Base-by-base conservation (phyloP, 2,888 invertebrate species). In the Halocaridina rubra region DNA sequence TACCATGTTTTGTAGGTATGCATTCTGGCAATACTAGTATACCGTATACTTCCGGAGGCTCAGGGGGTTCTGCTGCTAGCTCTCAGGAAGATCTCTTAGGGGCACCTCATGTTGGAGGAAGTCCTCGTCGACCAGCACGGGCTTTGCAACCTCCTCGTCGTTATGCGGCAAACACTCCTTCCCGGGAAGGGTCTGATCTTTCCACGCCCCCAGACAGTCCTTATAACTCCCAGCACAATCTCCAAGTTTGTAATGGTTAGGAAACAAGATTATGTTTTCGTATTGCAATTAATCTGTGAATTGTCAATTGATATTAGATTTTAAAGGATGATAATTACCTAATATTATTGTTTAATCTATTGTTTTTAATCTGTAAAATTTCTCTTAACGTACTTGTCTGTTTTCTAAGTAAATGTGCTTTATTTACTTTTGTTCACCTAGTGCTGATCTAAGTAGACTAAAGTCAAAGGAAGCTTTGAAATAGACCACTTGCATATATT, bases 191-290 rank as follows among this genome's bases (percentile, higher is more conserved):
- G 13, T 85, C 85, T 8, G 85, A 85, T 30, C 69, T 85, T 19
- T 85, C 85, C 13, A 85, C 85, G 0, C 85, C 85, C 0, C 85
- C 85, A 19, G 85, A 85, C 46, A 81, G 85, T 22, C 85, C 85
- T 22, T 85, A 85, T 29, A 85, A 81, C 61, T 85, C 85, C 3
- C 85, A 85, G 77, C 85, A 85, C 77, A 85, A 85, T 27, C 57
- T 85, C 22, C 81, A 81, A 74, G 64, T 78, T 64, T 85, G 81
- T 78, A 85, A 85, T 85, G 85, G 85, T 85, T 19, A 67, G 85
- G 10, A 39, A 3, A n/a, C 19, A n/a, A 13, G n/a, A n/a, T n/a
- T n/a, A n/a, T n/a, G n/a, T n/a, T n/a, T n/a, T n/a, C n/a, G n/a
- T n/a, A n/a, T n/a, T n/a, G n/a, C n/a, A n/a, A n/a, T n/a, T n/a